These are phyloP conservation scores for Hypercompe scribonia DNA, from an alignment of 2,888 invertebrate genomes.

Conservation along the genomic window DNA sequence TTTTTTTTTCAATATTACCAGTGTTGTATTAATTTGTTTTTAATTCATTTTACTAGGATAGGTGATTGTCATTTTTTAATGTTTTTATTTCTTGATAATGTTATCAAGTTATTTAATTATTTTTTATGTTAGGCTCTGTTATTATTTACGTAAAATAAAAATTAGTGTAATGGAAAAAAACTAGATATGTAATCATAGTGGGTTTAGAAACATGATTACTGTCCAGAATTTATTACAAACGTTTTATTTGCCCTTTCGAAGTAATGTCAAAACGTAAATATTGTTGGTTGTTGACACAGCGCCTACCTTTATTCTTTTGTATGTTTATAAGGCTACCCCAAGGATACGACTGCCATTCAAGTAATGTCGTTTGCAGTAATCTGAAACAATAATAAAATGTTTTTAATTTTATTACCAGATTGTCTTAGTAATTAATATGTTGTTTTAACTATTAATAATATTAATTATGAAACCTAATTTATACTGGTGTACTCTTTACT, in stretches of 20 bases:
- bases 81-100: not conserved
- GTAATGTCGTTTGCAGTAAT: conserved; percentile 16
- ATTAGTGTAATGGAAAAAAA: not conserved
- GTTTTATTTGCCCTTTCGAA: not conserved
- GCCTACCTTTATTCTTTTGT: conserved; percentile 17
- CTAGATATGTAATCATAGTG: not conserved
- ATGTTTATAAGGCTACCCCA: conserved; percentile 16
- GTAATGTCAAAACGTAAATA: not conserved
- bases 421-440: not conserved
- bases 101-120: not conserved
- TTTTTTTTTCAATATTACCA: too few relatives aligned
- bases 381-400: conserved; percentile 43
- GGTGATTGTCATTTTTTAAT: not conserved
- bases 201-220: not conserved
- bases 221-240: too few relatives aligned
- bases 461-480: not conserved
- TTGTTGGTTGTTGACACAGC: conserved; percentile 13
- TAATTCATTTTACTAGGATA: not conserved
- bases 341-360: conserved; percentile 10
- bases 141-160: not conserved
- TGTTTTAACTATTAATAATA: not conserved
- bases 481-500: not conserved
- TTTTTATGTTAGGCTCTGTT: not conserved
- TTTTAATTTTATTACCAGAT: not conserved
- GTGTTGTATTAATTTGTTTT: too few relatives aligned